phyloP scores from a whole-genome alignment of 2,888 invertebrate species.

The Boloria euphrosyne region DNA sequence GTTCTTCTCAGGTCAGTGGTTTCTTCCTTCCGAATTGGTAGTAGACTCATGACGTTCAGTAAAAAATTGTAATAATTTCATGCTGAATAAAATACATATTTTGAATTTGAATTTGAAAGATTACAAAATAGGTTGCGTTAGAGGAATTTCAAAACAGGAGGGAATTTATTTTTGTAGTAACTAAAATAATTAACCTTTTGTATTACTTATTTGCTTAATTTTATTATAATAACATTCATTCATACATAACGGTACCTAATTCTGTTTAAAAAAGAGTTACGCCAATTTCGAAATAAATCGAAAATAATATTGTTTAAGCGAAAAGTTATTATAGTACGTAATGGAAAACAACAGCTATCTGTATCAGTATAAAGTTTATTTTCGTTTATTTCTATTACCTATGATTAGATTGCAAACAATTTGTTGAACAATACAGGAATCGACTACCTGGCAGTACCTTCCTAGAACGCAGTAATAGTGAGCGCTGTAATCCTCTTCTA shows the following conservation, averaged over 20 bases:
- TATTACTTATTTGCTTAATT: constrained; percentile 51
- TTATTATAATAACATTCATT: constrained; percentile 55
- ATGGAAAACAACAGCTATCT: constrained; percentile 38
- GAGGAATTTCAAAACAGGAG: no score
- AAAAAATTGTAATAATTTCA: no score
- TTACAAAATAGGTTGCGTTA: no score
- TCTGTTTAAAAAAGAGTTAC: constrained; percentile 50
- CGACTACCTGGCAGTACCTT: constrained; percentile 75
- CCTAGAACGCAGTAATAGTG: constrained; percentile 75
- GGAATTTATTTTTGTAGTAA: no score
- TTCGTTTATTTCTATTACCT: constrained; percentile 34
- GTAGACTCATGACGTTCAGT: no score
- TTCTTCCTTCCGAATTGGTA: no score
- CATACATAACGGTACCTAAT: constrained; percentile 57
- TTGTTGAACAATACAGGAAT: constrained; percentile 61
- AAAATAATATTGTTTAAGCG: constrained; percentile 48
- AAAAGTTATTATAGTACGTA: constrained; percentile 29
- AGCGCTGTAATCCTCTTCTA: constrained; percentile 74
- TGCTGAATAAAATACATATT: no score
- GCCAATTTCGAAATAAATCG: constrained; percentile 58
- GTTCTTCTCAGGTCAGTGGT: no score
- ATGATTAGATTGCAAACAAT: constrained; percentile 43
- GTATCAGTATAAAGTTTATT: constrained; percentile 34
- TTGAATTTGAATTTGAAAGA: no score
- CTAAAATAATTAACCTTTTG: no score